phyloP scores from a whole-genome alignment of 2,888 invertebrate genomes.

The Nomada fabriciana region DNA sequence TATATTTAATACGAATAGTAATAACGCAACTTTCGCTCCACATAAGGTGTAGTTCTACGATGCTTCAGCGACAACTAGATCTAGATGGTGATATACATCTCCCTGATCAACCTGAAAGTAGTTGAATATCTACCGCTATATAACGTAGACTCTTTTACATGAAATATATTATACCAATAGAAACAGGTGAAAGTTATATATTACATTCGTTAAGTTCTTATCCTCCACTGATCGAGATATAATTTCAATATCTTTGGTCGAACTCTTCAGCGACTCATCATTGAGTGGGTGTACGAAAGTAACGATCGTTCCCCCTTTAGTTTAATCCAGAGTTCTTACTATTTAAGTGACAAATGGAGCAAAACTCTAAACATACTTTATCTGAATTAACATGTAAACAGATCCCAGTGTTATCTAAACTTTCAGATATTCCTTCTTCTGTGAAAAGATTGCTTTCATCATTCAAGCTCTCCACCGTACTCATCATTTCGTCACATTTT shows the following conservation, averaged over 20 bases:
- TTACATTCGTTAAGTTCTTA: constrained; percentile 33
- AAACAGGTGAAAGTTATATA: constrained; percentile 29
- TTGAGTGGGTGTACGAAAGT: constrained; percentile 14
- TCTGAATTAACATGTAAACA: constrained; percentile 87
- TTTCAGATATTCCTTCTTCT: constrained; percentile 57
- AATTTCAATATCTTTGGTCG: constrained; percentile 30
- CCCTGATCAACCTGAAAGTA: constrained; percentile 56
- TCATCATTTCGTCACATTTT: constrained; percentile 64
- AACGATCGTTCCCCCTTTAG: constrained; percentile 56
- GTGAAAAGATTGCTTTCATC: constrained; percentile 55
- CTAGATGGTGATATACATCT: constrained; percentile 37
- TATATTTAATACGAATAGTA: constrained; percentile 41
- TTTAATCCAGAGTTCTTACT: constrained; percentile 66
- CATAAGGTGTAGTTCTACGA: constrained; percentile 27
- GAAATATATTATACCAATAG: constrained; percentile 9
- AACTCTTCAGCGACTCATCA: not conserved
- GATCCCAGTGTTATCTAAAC: constrained; percentile 84
- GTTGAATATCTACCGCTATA: constrained; percentile 18
- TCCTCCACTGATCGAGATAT: constrained; percentile 52
- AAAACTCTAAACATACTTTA: constrained; percentile 87
- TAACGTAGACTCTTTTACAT: constrained; percentile 13
- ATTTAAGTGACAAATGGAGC: constrained; percentile 86
- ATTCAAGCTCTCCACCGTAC: constrained; percentile 57
- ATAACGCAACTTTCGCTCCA: constrained; percentile 62
- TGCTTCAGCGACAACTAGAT: constrained; percentile 19